Conservation (phyloP, 2,113 vertebrate genomes). For the Saguinus midas region DNA sequence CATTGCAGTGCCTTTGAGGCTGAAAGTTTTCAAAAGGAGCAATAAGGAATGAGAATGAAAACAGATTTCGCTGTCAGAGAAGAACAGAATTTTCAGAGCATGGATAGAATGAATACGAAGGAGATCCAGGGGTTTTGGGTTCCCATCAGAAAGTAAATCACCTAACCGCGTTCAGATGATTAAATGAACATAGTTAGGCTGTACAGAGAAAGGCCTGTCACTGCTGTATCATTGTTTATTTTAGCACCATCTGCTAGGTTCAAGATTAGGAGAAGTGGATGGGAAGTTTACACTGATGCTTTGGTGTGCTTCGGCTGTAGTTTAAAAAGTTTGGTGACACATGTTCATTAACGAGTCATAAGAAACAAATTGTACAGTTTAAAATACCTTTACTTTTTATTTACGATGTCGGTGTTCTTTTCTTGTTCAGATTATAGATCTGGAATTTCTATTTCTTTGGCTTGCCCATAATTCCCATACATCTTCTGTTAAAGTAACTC, state of each 20-base stretch:
- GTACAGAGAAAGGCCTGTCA: background rate
- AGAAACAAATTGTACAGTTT: background rate
- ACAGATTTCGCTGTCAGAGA: background rate
- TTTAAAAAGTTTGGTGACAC: background rate
- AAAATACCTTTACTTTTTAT: background rate
- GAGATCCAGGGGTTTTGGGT: background rate
- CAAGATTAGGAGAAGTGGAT: background rate
- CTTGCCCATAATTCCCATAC: background rate
- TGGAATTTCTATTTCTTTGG: background rate
- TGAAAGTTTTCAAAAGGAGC: background rate
- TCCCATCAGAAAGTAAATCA: background rate
- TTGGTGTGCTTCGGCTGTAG: background rate
- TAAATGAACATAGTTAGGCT: background rate
- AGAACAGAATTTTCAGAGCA: background rate
- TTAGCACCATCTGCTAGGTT: constrained; percentile 36
- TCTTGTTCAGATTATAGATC: background rate
- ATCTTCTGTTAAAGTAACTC: background rate
- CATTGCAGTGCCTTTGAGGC: background rate
- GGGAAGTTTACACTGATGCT: background rate
- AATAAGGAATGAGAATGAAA: background rate
- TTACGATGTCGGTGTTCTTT: background rate
- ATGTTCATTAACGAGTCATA: background rate
- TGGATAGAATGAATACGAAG: background rate
- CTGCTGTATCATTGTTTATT: constrained; percentile 5
- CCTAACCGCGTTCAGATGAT: background rate